Base-by-base conservation (phyloP, 2,888 invertebrate genomes). In the Camptogramma bilineatum region DNA sequence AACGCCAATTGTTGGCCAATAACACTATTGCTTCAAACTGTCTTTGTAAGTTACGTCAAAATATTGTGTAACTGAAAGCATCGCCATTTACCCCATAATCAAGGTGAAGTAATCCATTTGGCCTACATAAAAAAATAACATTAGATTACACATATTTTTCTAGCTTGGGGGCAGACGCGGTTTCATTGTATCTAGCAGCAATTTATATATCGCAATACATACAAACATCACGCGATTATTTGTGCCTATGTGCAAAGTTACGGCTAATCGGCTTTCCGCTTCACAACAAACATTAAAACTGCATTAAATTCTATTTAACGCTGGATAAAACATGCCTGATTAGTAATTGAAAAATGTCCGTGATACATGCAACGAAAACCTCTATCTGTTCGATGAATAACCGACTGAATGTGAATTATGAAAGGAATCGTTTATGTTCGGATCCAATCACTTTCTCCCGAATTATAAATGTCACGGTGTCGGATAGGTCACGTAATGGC, bases 251-350 rank as follows among this genome's bases (percentile, higher is more conserved):
- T 77, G 73, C 73, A 70, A 60, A 68, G 69, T 72, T 72, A 72
- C 69, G 71, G 79, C 81, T 85, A 88, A 89, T 86, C 83, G 82
- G 78, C 82, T 84, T 78, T 77, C 82, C 81, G 81, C 78, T 86
- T 82, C 82, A 80, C 80, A 83, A 81, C 83, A 79, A 84, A 85
- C 88, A 91, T 90, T 90, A 90, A 90, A 90, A 88, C 78, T 84
- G 84, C 88, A 90, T 91, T 88, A 89, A 86, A 87, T 84, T 86
- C 81, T 84, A 87, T 90, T 90, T 86, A 87, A 82, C 84, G 78
- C 76, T 79, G 74, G 74, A 83, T 82, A 83, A 79, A 84, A 79
- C 80, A 79, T 77, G 81, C 75, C 82, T 80, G 77, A 81, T 84
- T 86, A 81, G 83, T 84, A 85, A 87, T 86, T 86, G 84, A 84